These are phyloP conservation scores for Lithosia quadra DNA, from an alignment of 2,888 invertebrate species.

Conservation along the genomic window DNA sequence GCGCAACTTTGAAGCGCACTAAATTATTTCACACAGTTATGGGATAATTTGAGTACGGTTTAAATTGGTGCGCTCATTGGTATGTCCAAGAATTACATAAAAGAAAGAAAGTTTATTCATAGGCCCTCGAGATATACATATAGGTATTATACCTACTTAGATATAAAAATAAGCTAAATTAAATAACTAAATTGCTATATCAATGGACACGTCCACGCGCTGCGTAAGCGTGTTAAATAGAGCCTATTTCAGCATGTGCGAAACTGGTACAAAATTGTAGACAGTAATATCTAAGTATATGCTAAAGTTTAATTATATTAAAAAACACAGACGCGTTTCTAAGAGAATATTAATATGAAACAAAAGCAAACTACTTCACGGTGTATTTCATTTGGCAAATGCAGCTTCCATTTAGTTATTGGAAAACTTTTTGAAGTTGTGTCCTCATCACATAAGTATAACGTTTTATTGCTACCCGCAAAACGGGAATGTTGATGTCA, in stretches of 20 bases:
- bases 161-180: not conserved
- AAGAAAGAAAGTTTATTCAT: not conserved
- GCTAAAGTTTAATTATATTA: not conserved
- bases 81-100: not conserved
- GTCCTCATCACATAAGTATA: constrained; percentile 47
- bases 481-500: constrained; percentile 42
- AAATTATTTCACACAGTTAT: not conserved
- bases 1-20: not conserved
- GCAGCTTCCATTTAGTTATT: constrained; percentile 60
- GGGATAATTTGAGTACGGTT: too few relatives aligned
- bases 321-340: not conserved
- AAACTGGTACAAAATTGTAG: not conserved
- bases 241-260: too few relatives aligned
- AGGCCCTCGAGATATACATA: not conserved
- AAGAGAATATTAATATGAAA: constrained; percentile 28
- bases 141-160: too few relatives aligned
- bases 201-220: too few relatives aligned
- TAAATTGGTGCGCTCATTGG: too few relatives aligned
- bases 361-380: constrained; percentile 37
- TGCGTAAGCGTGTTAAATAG: too few relatives aligned
- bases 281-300: not conserved
- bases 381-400: constrained; percentile 59
- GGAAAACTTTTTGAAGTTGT: constrained; percentile 49
- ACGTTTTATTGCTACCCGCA: constrained; percentile 42
- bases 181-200: too few relatives aligned